These are phyloP conservation scores for Prosapia bicincta DNA, from an alignment of 2,888 invertebrate species.

Conservation along the genomic window DNA sequence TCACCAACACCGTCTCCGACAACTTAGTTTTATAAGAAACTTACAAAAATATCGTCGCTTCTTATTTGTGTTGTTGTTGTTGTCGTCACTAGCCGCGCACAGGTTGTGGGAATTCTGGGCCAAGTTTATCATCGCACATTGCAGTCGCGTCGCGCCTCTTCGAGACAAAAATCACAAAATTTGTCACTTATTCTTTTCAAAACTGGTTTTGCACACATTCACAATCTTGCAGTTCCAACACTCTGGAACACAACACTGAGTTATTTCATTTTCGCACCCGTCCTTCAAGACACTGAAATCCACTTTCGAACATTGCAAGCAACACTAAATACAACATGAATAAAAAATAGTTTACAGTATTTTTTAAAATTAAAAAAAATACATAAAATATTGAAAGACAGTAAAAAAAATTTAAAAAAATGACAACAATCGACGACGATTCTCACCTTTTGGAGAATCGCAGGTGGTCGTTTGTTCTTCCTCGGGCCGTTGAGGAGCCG, in stretches of 20 bases:
- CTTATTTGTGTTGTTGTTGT: neutral
- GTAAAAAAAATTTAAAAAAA: neutral
- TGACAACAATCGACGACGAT: neutral
- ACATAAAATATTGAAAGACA: neutral
- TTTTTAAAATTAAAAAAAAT: neutral
- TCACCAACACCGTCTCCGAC: neutral
- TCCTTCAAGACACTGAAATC: neutral
- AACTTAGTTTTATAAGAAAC: neutral
- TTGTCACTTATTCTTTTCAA: neutral
- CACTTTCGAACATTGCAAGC: neutral
- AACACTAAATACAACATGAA: neutral
- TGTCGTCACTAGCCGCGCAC: neutral
- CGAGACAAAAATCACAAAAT: neutral
- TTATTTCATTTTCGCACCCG: neutral
- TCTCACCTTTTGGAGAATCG: neutral
- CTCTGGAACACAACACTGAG: neutral
- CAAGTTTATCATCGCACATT: neutral
- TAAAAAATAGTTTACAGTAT: neutral
- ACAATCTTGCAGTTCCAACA: neutral
- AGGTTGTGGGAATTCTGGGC: neutral
- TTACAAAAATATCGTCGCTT: constrained; percentile 2
- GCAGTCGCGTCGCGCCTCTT: neutral
- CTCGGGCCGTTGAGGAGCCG: neutral
- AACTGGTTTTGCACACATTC: neutral
- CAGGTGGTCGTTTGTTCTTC: neutral